Conservation (phyloP, 2,113 vertebrate genomes). For the Diadophis punctatus region DNA sequence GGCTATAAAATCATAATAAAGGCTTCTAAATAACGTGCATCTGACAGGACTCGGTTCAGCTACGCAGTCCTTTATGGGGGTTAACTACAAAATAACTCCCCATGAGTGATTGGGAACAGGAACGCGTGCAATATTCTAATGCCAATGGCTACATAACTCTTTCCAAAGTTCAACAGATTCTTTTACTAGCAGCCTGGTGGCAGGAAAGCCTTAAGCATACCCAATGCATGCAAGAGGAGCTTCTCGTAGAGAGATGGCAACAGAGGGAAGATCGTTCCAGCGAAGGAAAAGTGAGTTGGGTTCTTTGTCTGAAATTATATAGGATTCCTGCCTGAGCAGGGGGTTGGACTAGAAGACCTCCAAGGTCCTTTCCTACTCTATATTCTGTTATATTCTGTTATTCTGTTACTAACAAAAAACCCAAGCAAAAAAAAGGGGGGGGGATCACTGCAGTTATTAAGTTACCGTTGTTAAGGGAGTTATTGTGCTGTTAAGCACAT, state of each 20-base stretch:
- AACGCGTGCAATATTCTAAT: conserved; percentile 66
- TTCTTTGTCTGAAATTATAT: background rate
- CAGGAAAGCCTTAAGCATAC: conserved; percentile 43
- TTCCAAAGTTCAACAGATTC: conserved; percentile 72
- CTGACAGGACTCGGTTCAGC: conserved; percentile 75
- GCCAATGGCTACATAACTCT: conserved; percentile 72
- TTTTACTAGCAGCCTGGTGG: conserved; percentile 61
- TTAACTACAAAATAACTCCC: conserved; percentile 88
- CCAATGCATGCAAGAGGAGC: background rate
- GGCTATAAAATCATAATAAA: conserved; percentile 86
- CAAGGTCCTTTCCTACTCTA: background rate
- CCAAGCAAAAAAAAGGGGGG: too few species aligned
- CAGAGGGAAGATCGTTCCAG: background rate
- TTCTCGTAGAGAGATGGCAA: too few species aligned
- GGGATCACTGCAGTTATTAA: too few species aligned
- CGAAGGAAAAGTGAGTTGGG: background rate
- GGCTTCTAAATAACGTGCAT: conserved; percentile 82
- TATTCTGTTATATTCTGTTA: too few species aligned
- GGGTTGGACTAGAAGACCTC: too few species aligned
- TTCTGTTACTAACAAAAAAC: too few species aligned
- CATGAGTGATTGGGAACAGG: conserved; percentile 79
- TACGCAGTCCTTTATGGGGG: conserved; percentile 80
- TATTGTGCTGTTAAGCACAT: too few species aligned
- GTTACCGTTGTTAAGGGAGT: too few species aligned
- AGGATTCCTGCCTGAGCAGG: too few species aligned